Evolutionary conservation across 2,797 vertebrate species (phyloP).

Genomic region (Pantherophis vulpinus): DNA sequence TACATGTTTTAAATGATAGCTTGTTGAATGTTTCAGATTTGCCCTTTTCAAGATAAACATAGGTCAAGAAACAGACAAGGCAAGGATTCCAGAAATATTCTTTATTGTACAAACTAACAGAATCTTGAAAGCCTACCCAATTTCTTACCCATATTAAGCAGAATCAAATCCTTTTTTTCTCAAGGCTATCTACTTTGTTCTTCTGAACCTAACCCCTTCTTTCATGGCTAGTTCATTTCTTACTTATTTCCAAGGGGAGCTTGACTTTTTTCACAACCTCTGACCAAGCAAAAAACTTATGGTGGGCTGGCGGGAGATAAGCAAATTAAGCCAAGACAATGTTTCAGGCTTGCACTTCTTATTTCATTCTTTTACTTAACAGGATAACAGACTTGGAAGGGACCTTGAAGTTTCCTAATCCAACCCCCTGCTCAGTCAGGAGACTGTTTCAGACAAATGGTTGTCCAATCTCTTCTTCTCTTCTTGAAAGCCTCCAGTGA

Average conservation of each 20-base stretch:
- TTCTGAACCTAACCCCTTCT: background rate
- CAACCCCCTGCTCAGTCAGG: background rate
- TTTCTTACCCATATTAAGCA: background rate
- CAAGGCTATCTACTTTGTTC: background rate
- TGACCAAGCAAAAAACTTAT: background rate
- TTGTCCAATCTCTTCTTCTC: background rate
- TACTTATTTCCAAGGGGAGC: background rate
- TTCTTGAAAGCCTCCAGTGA: too few species aligned
- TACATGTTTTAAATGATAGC: background rate
- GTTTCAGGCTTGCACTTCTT: background rate
- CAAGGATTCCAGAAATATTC: background rate
- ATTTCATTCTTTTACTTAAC: background rate
- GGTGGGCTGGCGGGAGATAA: background rate
- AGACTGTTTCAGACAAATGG: background rate
- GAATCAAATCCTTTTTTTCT: background rate
- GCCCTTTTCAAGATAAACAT: background rate
- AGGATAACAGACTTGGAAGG: background rate
- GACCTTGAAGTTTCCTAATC: background rate
- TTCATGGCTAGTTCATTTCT: background rate
- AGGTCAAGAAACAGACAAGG: background rate
- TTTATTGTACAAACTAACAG: background rate
- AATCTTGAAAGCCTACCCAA: background rate
- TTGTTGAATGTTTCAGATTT: background rate
- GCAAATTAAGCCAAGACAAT: background rate
- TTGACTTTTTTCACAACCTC: background rate